Evolutionary conservation across 2,888 invertebrate genomes (phyloP).

Genomic region (Drosophila yooni): DNA sequence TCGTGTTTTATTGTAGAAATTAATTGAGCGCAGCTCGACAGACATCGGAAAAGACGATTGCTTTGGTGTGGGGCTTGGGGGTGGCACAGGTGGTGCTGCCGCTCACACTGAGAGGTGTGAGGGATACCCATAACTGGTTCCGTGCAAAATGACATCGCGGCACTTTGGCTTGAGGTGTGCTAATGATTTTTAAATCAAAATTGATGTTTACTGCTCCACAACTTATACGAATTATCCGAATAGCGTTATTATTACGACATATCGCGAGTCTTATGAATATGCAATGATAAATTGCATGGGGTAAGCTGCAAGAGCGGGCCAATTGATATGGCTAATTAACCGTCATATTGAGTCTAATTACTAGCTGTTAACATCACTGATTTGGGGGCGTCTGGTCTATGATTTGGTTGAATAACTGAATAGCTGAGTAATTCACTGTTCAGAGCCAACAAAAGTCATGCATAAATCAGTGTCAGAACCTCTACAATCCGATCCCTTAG

Average conservation of each 20-base stretch:
- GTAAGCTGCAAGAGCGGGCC: slow-evolving; percentile 35
- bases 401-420: slow-evolving; percentile 46
- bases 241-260: slow-evolving; percentile 18
- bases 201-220: slow-evolving; percentile 65
- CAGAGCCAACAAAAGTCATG: slow-evolving; percentile 25
- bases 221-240: slow-evolving; percentile 54
- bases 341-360: slow-evolving; percentile 70
- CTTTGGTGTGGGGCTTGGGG: slow-evolving; percentile 4
- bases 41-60: slow-evolving; percentile 54
- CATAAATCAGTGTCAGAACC: slow-evolving; percentile 67
- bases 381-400: slow-evolving; percentile 31
- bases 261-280: slow-evolving; percentile 61
- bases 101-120: slow-evolving; percentile 15
- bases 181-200: slow-evolving; percentile 72
- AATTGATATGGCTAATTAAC: slow-evolving; percentile 71
- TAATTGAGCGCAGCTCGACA: slow-evolving; percentile 70
- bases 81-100: slow-evolving; percentile 8
- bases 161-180: slow-evolving; percentile 68
- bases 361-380: slow-evolving; percentile 73
- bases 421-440: slow-evolving; percentile 6
- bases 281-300: slow-evolving; percentile 44
- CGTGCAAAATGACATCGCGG: slow-evolving; percentile 43
- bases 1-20: slow-evolving; percentile 76
- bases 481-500: slow-evolving; percentile 19
- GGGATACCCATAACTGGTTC: slow-evolving; percentile 40